Evolutionary conservation across 1,140 invertebrate genomes (phyloP).

Genomic region (Neuroterus valhalla): DNA sequence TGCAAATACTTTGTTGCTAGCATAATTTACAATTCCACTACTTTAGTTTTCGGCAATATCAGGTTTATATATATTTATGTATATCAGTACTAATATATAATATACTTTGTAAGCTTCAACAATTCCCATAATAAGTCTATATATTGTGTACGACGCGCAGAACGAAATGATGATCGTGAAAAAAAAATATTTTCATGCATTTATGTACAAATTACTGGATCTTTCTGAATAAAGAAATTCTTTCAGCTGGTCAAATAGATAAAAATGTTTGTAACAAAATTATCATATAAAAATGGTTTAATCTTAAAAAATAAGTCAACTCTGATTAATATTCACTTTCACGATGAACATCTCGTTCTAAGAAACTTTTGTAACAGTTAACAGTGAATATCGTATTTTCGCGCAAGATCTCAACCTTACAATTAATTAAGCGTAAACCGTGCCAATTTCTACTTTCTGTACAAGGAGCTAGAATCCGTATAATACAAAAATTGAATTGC

Average conservation of each 20-base stretch:
- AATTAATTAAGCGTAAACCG: conserved; percentile 22
- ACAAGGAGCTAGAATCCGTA: not conserved
- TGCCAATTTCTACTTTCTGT: conserved; percentile 2
- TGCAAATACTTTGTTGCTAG: conserved; percentile 34
- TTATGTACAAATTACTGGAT: no score
- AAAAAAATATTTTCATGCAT: not conserved
- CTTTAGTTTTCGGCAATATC: conserved; percentile 49
- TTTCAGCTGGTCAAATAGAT: no score
- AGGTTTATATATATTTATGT: conserved; percentile 41
- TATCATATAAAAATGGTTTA: no score
- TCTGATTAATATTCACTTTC: not conserved
- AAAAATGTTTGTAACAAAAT: no score
- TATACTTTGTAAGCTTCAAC: conserved; percentile 66
- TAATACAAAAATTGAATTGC: not conserved
- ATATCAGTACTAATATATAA: conserved; percentile 40
- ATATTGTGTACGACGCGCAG: conserved; percentile 30
- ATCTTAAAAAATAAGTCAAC: not conserved
- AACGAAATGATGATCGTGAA: not conserved
- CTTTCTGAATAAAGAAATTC: no score
- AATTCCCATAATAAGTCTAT: conserved; percentile 67
- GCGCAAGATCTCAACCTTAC: not conserved
- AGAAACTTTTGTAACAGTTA: conserved; percentile 47
- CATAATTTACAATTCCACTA: conserved; percentile 64
- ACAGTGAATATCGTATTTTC: conserved; percentile 38
- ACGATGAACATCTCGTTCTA: not conserved